Conservation (phyloP, 1,140 invertebrate genomes). For the Halotydeus destructor region DNA sequence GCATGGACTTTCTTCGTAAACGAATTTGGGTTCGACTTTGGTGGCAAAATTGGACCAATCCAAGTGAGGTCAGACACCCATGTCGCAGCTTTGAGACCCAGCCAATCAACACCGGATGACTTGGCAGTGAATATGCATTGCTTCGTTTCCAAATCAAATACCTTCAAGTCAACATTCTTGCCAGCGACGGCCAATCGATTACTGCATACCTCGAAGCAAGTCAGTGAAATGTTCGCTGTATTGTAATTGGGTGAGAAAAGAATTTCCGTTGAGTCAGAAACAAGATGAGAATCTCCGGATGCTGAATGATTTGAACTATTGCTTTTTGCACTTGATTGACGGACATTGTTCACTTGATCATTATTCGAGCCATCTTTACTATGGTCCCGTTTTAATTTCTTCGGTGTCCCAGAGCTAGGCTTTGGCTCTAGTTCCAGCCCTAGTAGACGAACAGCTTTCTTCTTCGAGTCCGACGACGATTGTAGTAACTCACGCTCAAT, state of each 20-base stretch:
- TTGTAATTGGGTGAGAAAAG: constrained; percentile 11
- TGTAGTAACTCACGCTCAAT: constrained; percentile 10
- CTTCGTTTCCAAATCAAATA: constrained; percentile 14
- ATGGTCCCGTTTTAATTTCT: background rate
- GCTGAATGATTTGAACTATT: background rate
- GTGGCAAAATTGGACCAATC: constrained; percentile 1
- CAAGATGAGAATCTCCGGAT: background rate
- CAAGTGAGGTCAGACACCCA: constrained; percentile 12
- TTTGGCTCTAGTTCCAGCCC: constrained; percentile 5
- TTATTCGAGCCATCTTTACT: background rate
- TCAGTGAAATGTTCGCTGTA: constrained; percentile 2
- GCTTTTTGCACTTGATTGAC: background rate
- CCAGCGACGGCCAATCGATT: constrained; percentile 12
- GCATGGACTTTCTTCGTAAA: no score
- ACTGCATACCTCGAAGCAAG: constrained; percentile 9
- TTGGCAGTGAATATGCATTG: constrained; percentile 12
- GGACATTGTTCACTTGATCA: background rate
- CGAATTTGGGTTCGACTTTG: background rate
- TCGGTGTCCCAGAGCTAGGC: background rate
- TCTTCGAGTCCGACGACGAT: constrained; percentile 1
- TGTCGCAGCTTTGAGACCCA: constrained; percentile 6
- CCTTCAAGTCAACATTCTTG: constrained; percentile 11
- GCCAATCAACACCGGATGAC: constrained; percentile 10
- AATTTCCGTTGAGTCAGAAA: background rate
- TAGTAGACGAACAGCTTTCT: constrained; percentile 12